A percentile compares a stretch with the other conserved stretches of the same genome.
phyloP scores from a whole-genome alignment of 2,888 invertebrate genomes.

The Plebejus anna region DNA sequence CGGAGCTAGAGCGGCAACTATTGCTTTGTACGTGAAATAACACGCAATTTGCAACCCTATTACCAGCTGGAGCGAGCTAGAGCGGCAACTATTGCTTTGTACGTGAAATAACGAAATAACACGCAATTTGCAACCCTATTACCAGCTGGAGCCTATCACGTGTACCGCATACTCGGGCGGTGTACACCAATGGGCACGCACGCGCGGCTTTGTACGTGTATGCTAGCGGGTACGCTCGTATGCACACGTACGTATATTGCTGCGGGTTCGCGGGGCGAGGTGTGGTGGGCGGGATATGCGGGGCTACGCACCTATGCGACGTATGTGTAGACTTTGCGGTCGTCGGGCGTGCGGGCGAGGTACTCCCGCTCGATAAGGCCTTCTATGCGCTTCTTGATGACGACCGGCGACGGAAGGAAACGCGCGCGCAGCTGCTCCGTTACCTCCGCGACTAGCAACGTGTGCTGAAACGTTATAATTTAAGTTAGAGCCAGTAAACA shows the following conservation, averaged over 20 bases:
- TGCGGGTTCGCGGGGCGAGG: slow-evolving; percentile 1
- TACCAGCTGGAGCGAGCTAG: not conserved
- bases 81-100: not conserved
- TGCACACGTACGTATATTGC: too few species aligned
- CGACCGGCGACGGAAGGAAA: slow-evolving; percentile 98
- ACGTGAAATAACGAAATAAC: not conserved
- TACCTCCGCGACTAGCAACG: slow-evolving; percentile 96
- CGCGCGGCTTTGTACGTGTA: not conserved
- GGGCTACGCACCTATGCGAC: slow-evolving; percentile 86
- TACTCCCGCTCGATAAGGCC: slow-evolving; percentile 99
- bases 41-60: not conserved
- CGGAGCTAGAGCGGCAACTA: not conserved
- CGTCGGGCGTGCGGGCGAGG: slow-evolving; percentile 97
- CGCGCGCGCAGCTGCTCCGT: slow-evolving; percentile 97
- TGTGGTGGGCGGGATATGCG: slow-evolving; percentile 1
- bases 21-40: not conserved
- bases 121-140: not conserved
- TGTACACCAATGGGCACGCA: not conserved
- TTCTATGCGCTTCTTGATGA: slow-evolving; percentile 99
- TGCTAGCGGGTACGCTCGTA: not conserved
- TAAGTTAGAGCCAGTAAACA: not conserved
- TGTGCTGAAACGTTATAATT: slow-evolving; percentile 81
- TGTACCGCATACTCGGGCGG: not conserved
- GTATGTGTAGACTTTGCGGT: slow-evolving; percentile 97
- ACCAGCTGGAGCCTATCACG: not conserved